phyloP scores from a whole-genome alignment of 1,140 invertebrate genomes.

The Pristionchus pacificus region DNA sequence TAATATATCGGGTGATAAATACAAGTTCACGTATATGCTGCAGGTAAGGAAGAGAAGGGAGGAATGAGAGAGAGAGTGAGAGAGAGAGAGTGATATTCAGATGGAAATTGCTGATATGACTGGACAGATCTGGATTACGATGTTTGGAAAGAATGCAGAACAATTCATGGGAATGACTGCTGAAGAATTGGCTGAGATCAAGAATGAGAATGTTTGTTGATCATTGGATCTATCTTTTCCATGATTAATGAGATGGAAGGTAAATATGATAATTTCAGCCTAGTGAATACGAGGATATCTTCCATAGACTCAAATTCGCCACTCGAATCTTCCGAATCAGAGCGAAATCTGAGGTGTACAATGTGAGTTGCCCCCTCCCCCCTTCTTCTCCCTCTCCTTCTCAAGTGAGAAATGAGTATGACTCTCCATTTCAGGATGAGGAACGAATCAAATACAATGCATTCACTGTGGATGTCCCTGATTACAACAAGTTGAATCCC shows the following conservation, averaged over 20 bases:
- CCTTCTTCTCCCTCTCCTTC: no score
- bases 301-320: not conserved
- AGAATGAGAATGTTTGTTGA: not conserved
- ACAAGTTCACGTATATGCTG: not conserved
- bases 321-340: not conserved
- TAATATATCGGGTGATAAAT: not conserved
- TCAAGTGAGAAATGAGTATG: not conserved
- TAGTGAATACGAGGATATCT: not conserved
- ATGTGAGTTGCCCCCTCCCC: not conserved
- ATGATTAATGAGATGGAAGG: not conserved
- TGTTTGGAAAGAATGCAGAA: not conserved
- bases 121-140: not conserved
- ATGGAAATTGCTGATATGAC: not conserved
- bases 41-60: slow-evolving; percentile 36
- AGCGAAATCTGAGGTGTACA: not conserved
- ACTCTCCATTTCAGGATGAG: not conserved
- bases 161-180: not conserved
- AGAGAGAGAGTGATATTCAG: not conserved
- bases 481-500: not conserved
- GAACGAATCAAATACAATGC: not conserved
- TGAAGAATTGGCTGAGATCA: not conserved
- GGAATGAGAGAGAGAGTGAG: slow-evolving; percentile 25
- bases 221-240: no score
- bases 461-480: not conserved
- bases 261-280: not conserved